Evolutionary conservation across 2,113 vertebrate genomes (phyloP), one percentile per base, ranked within the genome.

Genomic region (Hymenochirus boettgeri): DNA sequence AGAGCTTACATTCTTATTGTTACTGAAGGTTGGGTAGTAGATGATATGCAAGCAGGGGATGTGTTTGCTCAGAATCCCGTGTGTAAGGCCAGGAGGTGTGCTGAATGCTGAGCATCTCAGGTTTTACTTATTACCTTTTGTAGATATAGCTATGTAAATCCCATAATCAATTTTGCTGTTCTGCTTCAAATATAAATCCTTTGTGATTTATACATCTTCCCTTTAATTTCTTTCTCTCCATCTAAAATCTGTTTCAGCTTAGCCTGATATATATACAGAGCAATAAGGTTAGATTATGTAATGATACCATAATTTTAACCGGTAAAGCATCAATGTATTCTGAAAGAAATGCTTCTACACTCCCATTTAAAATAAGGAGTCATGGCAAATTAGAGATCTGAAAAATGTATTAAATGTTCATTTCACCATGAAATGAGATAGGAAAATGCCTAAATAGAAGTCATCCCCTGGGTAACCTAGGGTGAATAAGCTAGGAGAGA

Each of bases 391-490:
- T 83, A 80, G 64, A 74, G 80, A 79, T 81, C 81, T 82, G 79
- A 81, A 82, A 77, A 74, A 71, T 76, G 54, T 71, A 72, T 77
- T 80, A 83, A 83, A 73, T 83, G 82, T 86, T 80, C 75, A 79
- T 86, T 82, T 79, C 75, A 81, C 80, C 84, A 79, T 82, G 81
- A 89, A 88, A 88, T 83, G 76, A 85, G 73, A 85, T 83, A 80
- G 81, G 77, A 82, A 85, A 85, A 80, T 51, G 66, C 71, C 78
- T 82, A 73, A 79, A 76, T 75, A 66, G 76, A 79, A 85, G 73
- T 69, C 72, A 65, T 81, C 76, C 77, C 79, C 54, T 51, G 18
- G 76, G 76, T 71, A 77, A 73, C 72, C 13, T 15, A 62, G 62
- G 26, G 19, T 65, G 59, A 60, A 7, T 48, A 57, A 22, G 29